phyloP scores from a whole-genome alignment of 1,140 invertebrate species.

The Drosophila cardini region DNA sequence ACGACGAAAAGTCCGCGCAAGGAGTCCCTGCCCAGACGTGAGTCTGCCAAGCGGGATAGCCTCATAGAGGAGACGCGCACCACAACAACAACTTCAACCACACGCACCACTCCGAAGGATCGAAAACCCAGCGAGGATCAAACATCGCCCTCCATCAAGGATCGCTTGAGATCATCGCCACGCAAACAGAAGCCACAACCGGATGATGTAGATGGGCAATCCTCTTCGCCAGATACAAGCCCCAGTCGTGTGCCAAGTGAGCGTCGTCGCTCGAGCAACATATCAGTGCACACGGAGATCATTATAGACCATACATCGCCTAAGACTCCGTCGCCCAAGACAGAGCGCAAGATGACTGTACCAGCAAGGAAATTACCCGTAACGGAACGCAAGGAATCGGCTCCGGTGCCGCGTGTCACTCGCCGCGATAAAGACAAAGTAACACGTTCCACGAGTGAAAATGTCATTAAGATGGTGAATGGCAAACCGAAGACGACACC shows the following conservation, averaged over 20 bases:
- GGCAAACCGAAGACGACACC: slow-evolving; percentile 76
- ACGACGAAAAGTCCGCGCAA: slow-evolving; percentile 56
- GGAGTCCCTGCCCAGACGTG: slow-evolving; percentile 52
- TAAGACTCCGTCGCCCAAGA: slow-evolving; percentile 56
- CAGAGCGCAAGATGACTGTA: slow-evolving; percentile 66
- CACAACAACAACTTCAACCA: slow-evolving; percentile 42
- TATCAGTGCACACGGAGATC: slow-evolving; percentile 79
- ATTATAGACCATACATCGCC: slow-evolving; percentile 74
- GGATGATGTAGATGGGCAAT: slow-evolving; percentile 65
- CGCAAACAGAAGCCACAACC: slow-evolving; percentile 60
- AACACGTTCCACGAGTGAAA: slow-evolving; percentile 86
- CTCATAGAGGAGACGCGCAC: slow-evolving; percentile 57
- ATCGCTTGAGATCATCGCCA: slow-evolving; percentile 73
- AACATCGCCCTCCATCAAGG: slow-evolving; percentile 58
- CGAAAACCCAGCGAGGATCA: slow-evolving; percentile 46
- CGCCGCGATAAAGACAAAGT: slow-evolving; percentile 86
- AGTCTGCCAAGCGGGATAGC: slow-evolving; percentile 54
- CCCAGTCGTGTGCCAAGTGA: slow-evolving; percentile 65
- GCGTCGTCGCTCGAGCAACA: slow-evolving; percentile 79
- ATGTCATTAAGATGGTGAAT: slow-evolving; percentile 85
- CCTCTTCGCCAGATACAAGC: slow-evolving; percentile 71
- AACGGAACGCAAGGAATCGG: slow-evolving; percentile 79
- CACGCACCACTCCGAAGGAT: slow-evolving; percentile 23
- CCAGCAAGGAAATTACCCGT: slow-evolving; percentile 60
- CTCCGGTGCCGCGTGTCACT: slow-evolving; percentile 77